Base-by-base conservation (phyloP, 2,797 vertebrate species). In the Lutra lutra region DNA sequence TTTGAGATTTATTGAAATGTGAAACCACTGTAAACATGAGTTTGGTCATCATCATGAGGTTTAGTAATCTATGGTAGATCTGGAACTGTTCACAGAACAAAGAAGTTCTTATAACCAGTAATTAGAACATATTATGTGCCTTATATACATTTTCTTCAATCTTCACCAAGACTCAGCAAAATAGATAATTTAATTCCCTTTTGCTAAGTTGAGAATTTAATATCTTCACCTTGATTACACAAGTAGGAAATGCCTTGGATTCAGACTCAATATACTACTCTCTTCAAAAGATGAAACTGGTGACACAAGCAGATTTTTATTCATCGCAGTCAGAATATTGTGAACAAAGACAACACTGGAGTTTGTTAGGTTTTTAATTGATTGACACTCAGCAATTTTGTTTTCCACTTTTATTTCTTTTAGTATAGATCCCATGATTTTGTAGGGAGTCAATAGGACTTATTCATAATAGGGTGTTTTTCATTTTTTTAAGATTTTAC, bases 101-200 rank as follows among this genome's bases (percentile, higher is more conserved):
- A 82, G 70, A 40, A 84, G 70, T 56, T 68, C 23, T 78, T 86
- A 40, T 70, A 86, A 54, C 13, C 54, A 68, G 85, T 25, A 60
- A 75, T 88, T 75, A 93, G 15, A 73, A 78, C 14, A 40, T 88
- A 66, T 20, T 70, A 18, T 68, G 14, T 84, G 13, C 18, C 78
- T 94, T 84, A 77, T 43, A 9, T 62, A 77, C 11, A 64, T 80
- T 75, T 51, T 62, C 73, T 72, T 58, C 3, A 35, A 54, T n/a
- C 20, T 92, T 95, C 38, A 94, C n/a, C 29, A 75, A 96, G 21
- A 78, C 23, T 93, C 32, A 46, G 20, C 2, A 92, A 56, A 91
- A 32, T 4, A 58, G 23, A 38, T 73, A 73, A 68, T 79, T 48
- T 75, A 82, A 85, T 80, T 68, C 29, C 35, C 32, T 7, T 88